Base-by-base conservation (phyloP, 2,888 invertebrate species). In the Nasonovia ribisnigri region DNA sequence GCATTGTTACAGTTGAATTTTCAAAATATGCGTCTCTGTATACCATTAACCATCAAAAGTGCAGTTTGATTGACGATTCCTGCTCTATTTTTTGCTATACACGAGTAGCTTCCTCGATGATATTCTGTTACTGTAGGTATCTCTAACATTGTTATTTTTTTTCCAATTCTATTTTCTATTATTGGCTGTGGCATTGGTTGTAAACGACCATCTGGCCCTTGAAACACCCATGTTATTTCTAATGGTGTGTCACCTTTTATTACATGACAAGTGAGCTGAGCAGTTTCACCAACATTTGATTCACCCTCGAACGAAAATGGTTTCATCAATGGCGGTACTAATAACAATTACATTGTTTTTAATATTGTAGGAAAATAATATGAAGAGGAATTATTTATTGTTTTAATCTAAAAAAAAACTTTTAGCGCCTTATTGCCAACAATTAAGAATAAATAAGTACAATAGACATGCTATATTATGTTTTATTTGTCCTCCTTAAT, bases 91-190 rank as follows among this genome's bases (percentile, higher is more conserved):
- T 96, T 96, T 43, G 97, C 98, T 94, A 97, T 96, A 95, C 98
- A 98, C 77, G 97, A 97, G 95, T 97, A 98, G 95, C 97, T 96
- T 94, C 98, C 98, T 95, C 97, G 97, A 95, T 98, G 97, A 94
- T 96, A 96, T 87, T 97, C 97, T 94, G 97, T 97, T 87, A 97
- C 96, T 36, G 97, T 96, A 95, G 97, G 97, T 95, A 97, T 97
- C 95, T 96, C 97, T 95, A 97, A 95, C 94, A 97, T 96, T 94
- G 97, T 97, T 95, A 97, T 96, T 95, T 97, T 94, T 88, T 95
- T 94, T 57, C 95, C 95, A 57, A 95, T 94, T 94, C 48, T 90
- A 90, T 93, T 93, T 60, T 93, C 93, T 16, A 90, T 93, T 90
- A 90, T 93, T 48, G 93, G 93, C 48, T 93, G 93, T 54, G 93